Evolutionary conservation across 2,797 vertebrate species (phyloP), one percentile per base, ranked within the genome.

Genomic region (Clarias pachynema): DNA sequence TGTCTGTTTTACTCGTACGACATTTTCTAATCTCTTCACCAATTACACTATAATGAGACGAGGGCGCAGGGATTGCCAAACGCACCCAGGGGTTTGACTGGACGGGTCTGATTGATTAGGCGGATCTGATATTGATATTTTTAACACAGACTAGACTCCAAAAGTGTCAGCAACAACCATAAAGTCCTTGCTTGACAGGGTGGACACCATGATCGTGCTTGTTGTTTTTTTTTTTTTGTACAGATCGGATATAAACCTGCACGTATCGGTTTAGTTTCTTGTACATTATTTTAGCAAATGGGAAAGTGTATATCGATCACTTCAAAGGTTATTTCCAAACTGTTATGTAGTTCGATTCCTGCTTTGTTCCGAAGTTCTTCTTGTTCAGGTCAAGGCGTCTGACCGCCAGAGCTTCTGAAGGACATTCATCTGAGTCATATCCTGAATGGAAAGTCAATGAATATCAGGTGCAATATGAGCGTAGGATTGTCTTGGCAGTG

Each of bases 381-480:
- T 65, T 78, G 16, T 85, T 69, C 59, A 34, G 81, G 44, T 85
- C 73, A 87, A 88, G 65, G 74, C 83, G 77, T 82, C 68, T 88
- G 75, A 68, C 56, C 57, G 14, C 79, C 66, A 37, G 59, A 37
- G 59, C 68, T 80, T 86, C 69, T 80, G 29, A 78, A 62, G 31
- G 82, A 87, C 84, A 66, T 84, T 70, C 63, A 87, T 34, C 82
- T 20, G 81, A 70, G 75, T 83, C 72, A 66, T 83, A 80, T 84
- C 82, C 85, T 72, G 37, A 31, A 75, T 77, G 62, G 56, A 88
- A 69, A 56, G 62, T 79, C 60, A 62, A 85, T 86, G 79, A 82
- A 86, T 86, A 81, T 82, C 84, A 84, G 78, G 74, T 80, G 86
- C 84, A 86, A 87, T 86, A 82, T 88, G 83, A 88, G 83, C 15